Evolutionary conservation across 1,140 invertebrate species (phyloP), one percentile per base, ranked within the genome.

Genomic region (Dolichoris vasculosae): DNA sequence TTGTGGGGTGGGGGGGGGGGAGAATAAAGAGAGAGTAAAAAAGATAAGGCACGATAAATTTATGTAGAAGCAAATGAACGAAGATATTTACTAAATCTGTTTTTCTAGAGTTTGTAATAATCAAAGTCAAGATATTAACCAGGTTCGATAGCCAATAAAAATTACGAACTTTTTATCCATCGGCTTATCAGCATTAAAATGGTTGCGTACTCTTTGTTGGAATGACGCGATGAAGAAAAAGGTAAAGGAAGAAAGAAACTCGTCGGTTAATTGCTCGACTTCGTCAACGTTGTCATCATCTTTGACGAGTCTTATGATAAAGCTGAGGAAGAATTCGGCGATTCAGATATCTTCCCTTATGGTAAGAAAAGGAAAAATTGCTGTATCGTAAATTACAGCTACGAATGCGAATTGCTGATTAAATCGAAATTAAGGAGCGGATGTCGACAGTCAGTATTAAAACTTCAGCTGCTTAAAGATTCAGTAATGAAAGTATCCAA

Each of bases 331-430:
- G 43, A 46, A 46, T 46, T 46, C 6, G 13, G 43, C 6, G 43
- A 6, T 6, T 13, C 43, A 46, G 43, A 59, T 63, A 73, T 46
- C 43, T 7, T 46, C 43, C 6, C 13, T 46, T 46, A 46, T 46
- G 43, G 43, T 6, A 46, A 46, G 43, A 46, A 13, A 46, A 46
- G 43, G 43, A 46, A 46, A 86, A 86, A 88, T 85, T 84, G 85
- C 86, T 55, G 87, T 87, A 84, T 86, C 87, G 86, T 83, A 85
- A 87, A 87, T 88, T 86, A 85, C 76, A 80, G 82, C 13, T 30
- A 40, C 67, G 77, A 75, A 82, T 86, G 85, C 85, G 85, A 86
- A 82, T 77, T 75, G 84, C 43, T 78, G 86, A 88, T 88, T 85
- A 83, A 86, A 88, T 83, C 69, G 84, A 78, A 87, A 84, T 84